Conservation (phyloP, 1,140 invertebrate genomes). For the Zaprionus tsacasi region DNA sequence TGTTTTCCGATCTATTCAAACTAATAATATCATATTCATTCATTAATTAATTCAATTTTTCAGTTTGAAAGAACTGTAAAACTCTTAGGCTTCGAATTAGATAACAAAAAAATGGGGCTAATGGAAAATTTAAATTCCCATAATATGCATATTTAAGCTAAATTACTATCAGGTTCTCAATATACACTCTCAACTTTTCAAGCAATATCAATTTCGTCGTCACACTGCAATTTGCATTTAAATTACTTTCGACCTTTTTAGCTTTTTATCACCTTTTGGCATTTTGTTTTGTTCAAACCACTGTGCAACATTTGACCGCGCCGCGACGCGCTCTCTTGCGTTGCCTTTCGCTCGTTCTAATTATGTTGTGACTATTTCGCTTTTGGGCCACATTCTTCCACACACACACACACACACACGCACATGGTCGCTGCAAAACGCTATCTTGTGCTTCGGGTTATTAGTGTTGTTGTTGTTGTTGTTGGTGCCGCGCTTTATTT, state of each 20-base stretch:
- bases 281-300: slow-evolving; percentile 45
- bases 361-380: slow-evolving; percentile 63
- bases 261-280: slow-evolving; percentile 16
- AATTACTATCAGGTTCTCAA: neutral
- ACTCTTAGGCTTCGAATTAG: neutral
- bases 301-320: slow-evolving; percentile 58
- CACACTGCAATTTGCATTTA: slow-evolving; percentile 64
- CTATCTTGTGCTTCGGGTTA: slow-evolving; percentile 47
- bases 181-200: neutral
- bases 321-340: slow-evolving; percentile 14
- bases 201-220: slow-evolving; percentile 33
- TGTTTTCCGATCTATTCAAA: neutral
- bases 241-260: slow-evolving; percentile 31
- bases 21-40: neutral
- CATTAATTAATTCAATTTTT: neutral
- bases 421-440: slow-evolving; percentile 4
- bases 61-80: neutral
- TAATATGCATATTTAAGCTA: neutral
- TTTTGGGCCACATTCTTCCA: slow-evolving; percentile 53
- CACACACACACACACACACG: neutral
- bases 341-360: slow-evolving; percentile 72
- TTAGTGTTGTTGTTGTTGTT: slow-evolving; percentile 33
- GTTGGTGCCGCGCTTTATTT: slow-evolving; percentile 8
- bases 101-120: neutral
- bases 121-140: neutral